phyloP scores from a whole-genome alignment of 2,888 invertebrate species.

The Shargacucullia verbasci region DNA sequence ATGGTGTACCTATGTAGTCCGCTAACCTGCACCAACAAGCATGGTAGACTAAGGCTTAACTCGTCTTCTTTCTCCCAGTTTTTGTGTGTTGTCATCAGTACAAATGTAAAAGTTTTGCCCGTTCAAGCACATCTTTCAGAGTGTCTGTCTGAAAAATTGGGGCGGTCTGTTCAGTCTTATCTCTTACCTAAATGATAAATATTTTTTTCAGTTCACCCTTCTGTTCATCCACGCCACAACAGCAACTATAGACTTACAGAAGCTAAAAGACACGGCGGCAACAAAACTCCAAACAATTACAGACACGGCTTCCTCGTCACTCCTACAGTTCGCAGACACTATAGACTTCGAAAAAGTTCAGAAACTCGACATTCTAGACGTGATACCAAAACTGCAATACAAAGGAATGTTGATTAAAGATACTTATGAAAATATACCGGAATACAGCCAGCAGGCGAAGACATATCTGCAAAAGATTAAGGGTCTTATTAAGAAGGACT shows the following conservation, averaged over 20 bases:
- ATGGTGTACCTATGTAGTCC: too few relatives aligned
- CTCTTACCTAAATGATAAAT: too few relatives aligned
- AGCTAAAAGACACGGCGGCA: slow-evolving; percentile 70
- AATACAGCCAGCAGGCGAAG: slow-evolving; percentile 42
- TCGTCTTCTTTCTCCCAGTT: too few relatives aligned
- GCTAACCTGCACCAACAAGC: too few relatives aligned
- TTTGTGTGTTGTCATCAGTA: too few relatives aligned
- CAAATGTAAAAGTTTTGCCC: too few relatives aligned
- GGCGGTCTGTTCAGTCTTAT: too few relatives aligned
- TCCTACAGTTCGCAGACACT: slow-evolving; percentile 63
- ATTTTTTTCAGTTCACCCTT: slow-evolving; percentile 67
- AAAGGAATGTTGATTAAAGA: slow-evolving; percentile 49
- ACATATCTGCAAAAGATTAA: slow-evolving; percentile 42
- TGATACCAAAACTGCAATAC: slow-evolving; percentile 64
- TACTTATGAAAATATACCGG: slow-evolving; percentile 45
- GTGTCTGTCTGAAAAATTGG: too few relatives aligned
- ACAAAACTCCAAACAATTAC: slow-evolving; percentile 59
- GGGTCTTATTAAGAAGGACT: slow-evolving; percentile 49
- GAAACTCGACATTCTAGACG: slow-evolving; percentile 65
- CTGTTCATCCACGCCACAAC: slow-evolving; percentile 63
- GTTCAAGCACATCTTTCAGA: too few relatives aligned
- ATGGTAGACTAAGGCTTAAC: too few relatives aligned
- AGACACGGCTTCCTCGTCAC: slow-evolving; percentile 60
- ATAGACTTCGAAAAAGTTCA: slow-evolving; percentile 70
- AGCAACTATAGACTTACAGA: slow-evolving; percentile 72